Percentiles rank a stretch among this genome's conserved stretches.
phyloP scores from a whole-genome alignment of 2,113 vertebrate genomes.

The Rhadina sibilatrix region DNA sequence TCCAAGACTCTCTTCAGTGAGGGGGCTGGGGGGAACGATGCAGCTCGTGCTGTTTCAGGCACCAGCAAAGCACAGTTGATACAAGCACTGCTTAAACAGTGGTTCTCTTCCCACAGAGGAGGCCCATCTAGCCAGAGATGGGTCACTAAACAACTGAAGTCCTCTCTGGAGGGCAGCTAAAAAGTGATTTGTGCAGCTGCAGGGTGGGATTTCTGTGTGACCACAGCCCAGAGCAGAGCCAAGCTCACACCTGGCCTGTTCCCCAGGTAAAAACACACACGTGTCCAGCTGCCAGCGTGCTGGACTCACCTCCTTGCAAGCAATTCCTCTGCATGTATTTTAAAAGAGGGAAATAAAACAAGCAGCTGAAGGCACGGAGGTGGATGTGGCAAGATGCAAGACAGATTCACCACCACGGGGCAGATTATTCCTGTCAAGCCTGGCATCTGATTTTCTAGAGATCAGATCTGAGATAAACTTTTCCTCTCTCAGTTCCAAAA shows the following conservation, averaged over 20 bases:
- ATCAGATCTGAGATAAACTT: neutral
- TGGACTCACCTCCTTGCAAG: neutral
- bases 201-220: neutral
- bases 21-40: accelerated
- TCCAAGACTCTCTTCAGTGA: neutral
- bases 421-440: neutral
- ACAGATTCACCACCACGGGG: neutral
- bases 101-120: neutral
- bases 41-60: neutral
- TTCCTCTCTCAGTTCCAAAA: neutral
- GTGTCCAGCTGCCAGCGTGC: neutral
- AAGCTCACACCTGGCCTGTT: neutral
- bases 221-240: neutral
- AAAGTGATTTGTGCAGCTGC: neutral
- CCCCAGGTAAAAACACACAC: neutral
- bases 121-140: neutral
- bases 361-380: neutral
- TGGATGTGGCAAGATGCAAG: neutral
- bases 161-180: neutral
- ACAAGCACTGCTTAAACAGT: neutral
- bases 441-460: neutral
- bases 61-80: neutral
- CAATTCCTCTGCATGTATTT: accelerated
- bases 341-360: neutral
- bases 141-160: neutral